phyloP scores from a whole-genome alignment of 2,113 vertebrate species.

The Melanotaenia duboulayi region DNA sequence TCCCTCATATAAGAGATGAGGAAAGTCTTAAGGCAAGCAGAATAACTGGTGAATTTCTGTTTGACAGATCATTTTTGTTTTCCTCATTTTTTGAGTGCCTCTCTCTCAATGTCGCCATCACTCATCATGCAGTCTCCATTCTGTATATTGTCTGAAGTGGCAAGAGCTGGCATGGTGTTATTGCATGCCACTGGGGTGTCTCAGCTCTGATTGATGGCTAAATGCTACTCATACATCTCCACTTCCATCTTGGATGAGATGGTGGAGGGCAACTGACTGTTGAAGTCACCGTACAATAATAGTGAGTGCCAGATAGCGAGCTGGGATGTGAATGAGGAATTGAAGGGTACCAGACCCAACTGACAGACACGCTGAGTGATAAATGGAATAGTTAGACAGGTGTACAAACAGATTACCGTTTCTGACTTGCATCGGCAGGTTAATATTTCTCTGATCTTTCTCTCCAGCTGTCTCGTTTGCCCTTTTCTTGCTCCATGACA shows the following conservation, averaged over 20 bases:
- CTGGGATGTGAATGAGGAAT: neutral
- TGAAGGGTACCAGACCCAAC: neutral
- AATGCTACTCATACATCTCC: constrained; percentile 46
- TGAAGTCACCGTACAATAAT: constrained; percentile 38
- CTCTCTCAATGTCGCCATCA: constrained; percentile 33
- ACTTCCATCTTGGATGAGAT: constrained; percentile 26
- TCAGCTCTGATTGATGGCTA: constrained; percentile 46
- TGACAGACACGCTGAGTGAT: constrained; percentile 17
- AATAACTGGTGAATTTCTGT: neutral
- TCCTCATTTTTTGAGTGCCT: neutral
- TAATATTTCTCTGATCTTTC: neutral
- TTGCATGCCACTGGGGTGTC: constrained; percentile 39
- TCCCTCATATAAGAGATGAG: neutral
- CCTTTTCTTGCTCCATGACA: neutral
- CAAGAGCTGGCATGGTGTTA: constrained; percentile 21
- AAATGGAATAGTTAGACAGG: neutral
- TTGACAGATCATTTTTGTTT: constrained; percentile 6
- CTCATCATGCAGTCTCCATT: neutral
- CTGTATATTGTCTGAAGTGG: constrained; percentile 32
- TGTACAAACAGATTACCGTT: constrained; percentile 1
- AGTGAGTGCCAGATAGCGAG: constrained; percentile 12
- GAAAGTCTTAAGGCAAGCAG: neutral
- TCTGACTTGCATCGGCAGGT: neutral
- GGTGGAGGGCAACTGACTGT: constrained; percentile 20
- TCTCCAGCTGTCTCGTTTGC: neutral